Conservation (phyloP, 2,113 vertebrate genomes). For the Cavia aperea region DNA sequence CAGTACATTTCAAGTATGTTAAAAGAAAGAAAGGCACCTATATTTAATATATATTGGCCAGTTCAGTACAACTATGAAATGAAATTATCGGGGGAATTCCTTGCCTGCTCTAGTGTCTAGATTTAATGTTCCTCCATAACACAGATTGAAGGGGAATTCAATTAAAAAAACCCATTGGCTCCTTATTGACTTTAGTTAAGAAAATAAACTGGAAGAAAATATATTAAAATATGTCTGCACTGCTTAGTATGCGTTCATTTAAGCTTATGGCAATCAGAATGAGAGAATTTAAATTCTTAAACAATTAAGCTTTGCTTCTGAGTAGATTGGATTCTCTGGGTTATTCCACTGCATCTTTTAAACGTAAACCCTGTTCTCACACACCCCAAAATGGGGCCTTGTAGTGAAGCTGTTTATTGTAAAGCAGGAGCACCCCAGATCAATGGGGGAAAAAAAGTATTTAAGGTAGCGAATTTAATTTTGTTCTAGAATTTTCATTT, state of each 20-base stretch:
- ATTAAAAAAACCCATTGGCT: slow-evolving; percentile 57
- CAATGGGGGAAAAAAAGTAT: slow-evolving; percentile 47
- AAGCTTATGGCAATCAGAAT: slow-evolving; percentile 35
- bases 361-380: not conserved
- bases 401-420: accelerated
- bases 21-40: not conserved
- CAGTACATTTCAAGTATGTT: not conserved
- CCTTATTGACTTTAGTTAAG: slow-evolving; percentile 67
- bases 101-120: not conserved
- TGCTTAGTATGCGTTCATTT: slow-evolving; percentile 30
- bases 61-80: not conserved
- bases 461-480: slow-evolving; percentile 53
- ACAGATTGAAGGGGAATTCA: slow-evolving; percentile 61
- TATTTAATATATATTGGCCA: slow-evolving; percentile 55
- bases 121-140: slow-evolving; percentile 52
- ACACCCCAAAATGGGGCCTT: not conserved
- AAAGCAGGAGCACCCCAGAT: slow-evolving; percentile 34
- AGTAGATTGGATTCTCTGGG: not conserved
- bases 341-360: slow-evolving; percentile 4
- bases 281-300: not conserved
- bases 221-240: slow-evolving; percentile 51
- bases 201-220: slow-evolving; percentile 62
- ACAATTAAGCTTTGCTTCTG: not conserved
- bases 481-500: slow-evolving; percentile 72
- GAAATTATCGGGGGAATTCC: not conserved